Evolutionary conservation across 2,113 vertebrate species (phyloP), one percentile per base, ranked within the genome.

Genomic region (Carollia perspicillata): DNA sequence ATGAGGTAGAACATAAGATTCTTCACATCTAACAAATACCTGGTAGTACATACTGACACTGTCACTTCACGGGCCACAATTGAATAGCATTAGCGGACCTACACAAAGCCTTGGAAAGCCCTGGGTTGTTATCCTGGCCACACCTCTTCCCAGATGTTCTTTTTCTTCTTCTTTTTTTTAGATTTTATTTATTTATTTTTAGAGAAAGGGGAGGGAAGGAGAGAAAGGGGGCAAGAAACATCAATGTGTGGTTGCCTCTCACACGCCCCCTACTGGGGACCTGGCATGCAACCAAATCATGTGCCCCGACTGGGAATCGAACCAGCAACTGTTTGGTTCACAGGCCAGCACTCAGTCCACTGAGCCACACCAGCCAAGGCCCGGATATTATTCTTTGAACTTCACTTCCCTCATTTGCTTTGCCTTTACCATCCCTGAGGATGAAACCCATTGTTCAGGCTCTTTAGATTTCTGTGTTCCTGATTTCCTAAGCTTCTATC

Each of bases 11-110:
- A 35, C 58, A 37, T 13, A 8, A 14, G 8, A 49, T 8, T 53
- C 23, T 89, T 89, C 14, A 33, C 18, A 28, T 58, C 51, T 37
- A 71, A 40, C 16, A 51, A 80, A 44, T 42, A 66, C 9, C 49
- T 13, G 28, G 16, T 20, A 22, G 13, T 23, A 23, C 0, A 26
- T 14, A 12, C 0, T 26, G 7, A 58, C 2, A 11, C 40, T 79
- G 18, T 40, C 16, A 71, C 5, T 22, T 74, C 17, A 17, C 11
- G 11, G 47, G 20, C 18, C 42, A 18, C 2, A 12, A n/a, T 37
- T 58, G 44, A 49, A 5, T n/a, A 53, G 23, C 18, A 49, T 23
- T 13, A 53, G 16, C 2, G 2, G 44, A 35, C 51, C 10, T 30
- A 7, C 1, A 5, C 4, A 13, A 53, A 42, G 16, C 6, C 26